Evolutionary conservation across 92 coral and sea anemone genomes (phyloP), one percentile per base, ranked within the genome.

Genomic region (Hydrozoanthus gracilis): DNA sequence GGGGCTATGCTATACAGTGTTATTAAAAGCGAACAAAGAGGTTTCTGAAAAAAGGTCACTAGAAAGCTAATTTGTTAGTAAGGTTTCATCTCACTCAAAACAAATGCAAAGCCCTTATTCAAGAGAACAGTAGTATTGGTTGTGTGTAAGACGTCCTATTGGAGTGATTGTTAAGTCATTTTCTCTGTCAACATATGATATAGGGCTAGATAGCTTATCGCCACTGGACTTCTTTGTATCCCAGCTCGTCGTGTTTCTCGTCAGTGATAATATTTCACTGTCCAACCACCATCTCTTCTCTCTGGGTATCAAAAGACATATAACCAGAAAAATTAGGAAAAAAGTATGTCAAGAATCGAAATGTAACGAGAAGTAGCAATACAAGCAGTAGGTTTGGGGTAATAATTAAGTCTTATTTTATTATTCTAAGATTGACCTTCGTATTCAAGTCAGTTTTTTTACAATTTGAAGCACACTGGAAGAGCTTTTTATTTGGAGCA

Each of bases 111-210:
- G 66, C 48, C 47, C 3, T 9, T n/a, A 65, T 18, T 80, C 18
- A 51, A 65, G 39, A n/a, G 55, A 8, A n/a, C 44, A 4, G 55
- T 60, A 13, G 39, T 73, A 9, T 11, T 65, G 13, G 58, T 27
- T 35, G 11, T 80, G 74, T 48, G 54, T 80, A 66, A n/a, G 48
- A 50, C 35, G 47, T 17, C 74, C 5, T 27, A 27, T 27, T 5
- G 62, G 48, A 8, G 12, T 80, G 73, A 64, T 80, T 47, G 85
- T 65, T 51, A 64, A 80, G 73, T 80, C 85, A 64, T 64, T 80
- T 62, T 80, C 46, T 80, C 85, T 80, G 85, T 80, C 72, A 80
- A 80, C 85, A 80, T 80, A 0, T 39, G 49, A 61, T 78, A 48
- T 35, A 60, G 46, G 14, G 55, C 7, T 65, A 39, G 75, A 27